These are phyloP conservation scores for Plectrocnemia conspersa DNA, from an alignment of 1,140 invertebrate genomes.

Conservation along the genomic window DNA sequence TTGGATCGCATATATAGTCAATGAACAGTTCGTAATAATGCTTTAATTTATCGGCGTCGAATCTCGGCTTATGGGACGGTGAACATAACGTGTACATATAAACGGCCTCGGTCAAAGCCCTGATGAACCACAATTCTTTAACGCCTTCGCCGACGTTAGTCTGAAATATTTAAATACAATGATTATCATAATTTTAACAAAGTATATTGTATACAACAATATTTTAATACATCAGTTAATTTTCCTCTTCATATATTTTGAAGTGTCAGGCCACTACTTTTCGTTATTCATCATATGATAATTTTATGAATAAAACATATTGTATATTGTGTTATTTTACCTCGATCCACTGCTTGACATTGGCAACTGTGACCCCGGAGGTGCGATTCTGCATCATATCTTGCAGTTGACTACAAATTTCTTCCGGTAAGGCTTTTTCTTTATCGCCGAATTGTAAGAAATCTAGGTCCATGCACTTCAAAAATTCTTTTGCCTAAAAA, in stretches of 20 bases:
- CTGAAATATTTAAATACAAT: conserved; percentile 42
- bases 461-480: background rate
- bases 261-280: conserved; percentile 22
- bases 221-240: conserved; percentile 6
- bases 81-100: conserved; percentile 58
- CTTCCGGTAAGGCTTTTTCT: background rate
- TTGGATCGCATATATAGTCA: conserved; percentile 66
- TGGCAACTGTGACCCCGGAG: background rate
- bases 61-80: conserved; percentile 41
- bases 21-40: conserved; percentile 59
- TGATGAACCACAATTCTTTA: conserved; percentile 63
- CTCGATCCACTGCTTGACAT: background rate
- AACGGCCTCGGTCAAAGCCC: conserved; percentile 69
- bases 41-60: conserved; percentile 42
- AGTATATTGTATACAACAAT: background rate
- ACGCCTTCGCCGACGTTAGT: conserved; percentile 58
- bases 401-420: background rate
- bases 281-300: conserved; percentile 11
- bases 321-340: conserved; percentile 8
- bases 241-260: conserved; percentile 7
- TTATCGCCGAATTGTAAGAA: background rate
- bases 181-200: background rate
- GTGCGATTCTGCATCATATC: conserved; percentile 9
- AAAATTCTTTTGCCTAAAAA: conserved; percentile 10
- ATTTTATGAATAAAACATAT: background rate